phyloP scores from a whole-genome alignment of 2,888 invertebrate species.

The Chorisops tibialis region DNA sequence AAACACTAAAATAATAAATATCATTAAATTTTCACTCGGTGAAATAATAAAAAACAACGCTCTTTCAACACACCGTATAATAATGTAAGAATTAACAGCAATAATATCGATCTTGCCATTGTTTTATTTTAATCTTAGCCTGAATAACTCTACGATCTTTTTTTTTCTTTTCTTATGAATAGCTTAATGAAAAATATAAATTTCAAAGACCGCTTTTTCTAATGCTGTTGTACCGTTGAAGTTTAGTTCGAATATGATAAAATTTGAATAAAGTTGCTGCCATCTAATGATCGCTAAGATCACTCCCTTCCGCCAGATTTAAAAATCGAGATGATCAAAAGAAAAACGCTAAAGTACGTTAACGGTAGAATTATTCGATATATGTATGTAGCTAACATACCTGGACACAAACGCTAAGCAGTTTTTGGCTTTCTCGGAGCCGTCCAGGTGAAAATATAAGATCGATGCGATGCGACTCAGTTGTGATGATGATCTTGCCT shows the following conservation, averaged over 20 bases:
- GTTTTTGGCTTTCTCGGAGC: no score
- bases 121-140: neutral
- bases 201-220: neutral
- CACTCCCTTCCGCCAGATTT: slow-evolving; percentile 16
- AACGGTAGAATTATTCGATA: no score
- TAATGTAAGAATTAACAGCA: neutral
- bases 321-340: neutral
- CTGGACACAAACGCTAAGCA: no score
- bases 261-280: slow-evolving; percentile 7
- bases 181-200: neutral
- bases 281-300: neutral
- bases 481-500: no score
- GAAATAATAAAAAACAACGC: neutral
- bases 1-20: no score
- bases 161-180: neutral
- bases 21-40: neutral
- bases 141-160: neutral
- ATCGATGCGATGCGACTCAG: no score
- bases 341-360: no score
- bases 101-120: no score
- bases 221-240: slow-evolving; percentile 13
- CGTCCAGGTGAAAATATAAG: no score
- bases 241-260: slow-evolving; percentile 5
- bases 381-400: no score
- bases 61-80: neutral